These are phyloP conservation scores for Poeciliopsis paucimaculata DNA, from an alignment of 2,797 vertebrate genomes.

Conservation along the genomic window DNA sequence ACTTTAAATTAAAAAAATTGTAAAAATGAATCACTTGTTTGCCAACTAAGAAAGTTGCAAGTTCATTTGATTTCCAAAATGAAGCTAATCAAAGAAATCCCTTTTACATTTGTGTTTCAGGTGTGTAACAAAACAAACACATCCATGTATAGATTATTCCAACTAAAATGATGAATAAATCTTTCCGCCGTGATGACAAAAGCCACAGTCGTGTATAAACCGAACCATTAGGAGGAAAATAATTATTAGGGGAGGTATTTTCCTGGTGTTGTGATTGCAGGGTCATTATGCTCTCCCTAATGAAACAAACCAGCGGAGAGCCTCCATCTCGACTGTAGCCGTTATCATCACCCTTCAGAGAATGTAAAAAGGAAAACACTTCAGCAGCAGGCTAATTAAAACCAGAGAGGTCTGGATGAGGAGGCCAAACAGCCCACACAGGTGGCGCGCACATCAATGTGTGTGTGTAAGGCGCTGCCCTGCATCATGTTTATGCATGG, in stretches of 20 bases:
- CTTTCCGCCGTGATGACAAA: conserved; percentile 41
- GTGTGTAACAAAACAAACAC: conserved; percentile 7
- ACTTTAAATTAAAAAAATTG: not conserved
- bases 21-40: not conserved
- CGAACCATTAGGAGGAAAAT: conserved; percentile 59
- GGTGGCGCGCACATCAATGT: conserved; percentile 43
- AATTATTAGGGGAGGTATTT: conserved; percentile 67
- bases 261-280: conserved; percentile 69
- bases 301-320: conserved; percentile 72
- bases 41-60: not conserved
- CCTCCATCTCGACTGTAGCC: conserved; percentile 62
- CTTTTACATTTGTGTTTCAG: not conserved
- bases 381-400: conserved; percentile 79
- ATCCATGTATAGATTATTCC: conserved; percentile 1
- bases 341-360: conserved; percentile 75
- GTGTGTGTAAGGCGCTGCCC: conserved; percentile 36
- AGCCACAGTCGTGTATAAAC: conserved; percentile 36
- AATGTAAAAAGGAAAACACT: conserved; percentile 75
- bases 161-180: conserved; percentile 20
- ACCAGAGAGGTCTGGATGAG: conserved; percentile 73
- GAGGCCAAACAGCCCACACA: conserved; percentile 74
- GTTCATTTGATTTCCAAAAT: not conserved
- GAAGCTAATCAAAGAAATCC: not conserved
- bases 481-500: conserved; percentile 61
- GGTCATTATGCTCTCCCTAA: conserved; percentile 72